Conservation (phyloP, 2,888 invertebrate species). For the Lapara coniferarum region DNA sequence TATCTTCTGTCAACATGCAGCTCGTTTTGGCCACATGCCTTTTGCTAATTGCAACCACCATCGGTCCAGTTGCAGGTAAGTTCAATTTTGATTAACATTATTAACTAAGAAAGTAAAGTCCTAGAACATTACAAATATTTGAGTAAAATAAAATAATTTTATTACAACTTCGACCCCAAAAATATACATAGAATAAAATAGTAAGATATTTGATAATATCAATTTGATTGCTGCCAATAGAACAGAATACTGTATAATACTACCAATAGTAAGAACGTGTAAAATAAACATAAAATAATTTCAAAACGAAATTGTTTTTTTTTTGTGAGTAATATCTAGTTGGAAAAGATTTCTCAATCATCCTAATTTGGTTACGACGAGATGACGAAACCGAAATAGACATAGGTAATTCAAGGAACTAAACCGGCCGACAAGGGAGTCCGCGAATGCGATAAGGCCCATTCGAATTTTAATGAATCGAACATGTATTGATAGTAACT, state of each 20-base stretch:
- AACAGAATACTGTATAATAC: not conserved
- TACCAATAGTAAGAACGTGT: not conserved
- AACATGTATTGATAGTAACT: not conserved
- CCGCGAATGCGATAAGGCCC: not conserved
- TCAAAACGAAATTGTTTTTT: not conserved
- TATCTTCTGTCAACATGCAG: conserved; percentile 65
- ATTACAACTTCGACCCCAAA: not conserved
- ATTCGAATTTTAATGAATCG: not conserved
- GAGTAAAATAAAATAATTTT: not conserved
- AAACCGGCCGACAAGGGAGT: not conserved
- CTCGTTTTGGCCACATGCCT: conserved; percentile 81
- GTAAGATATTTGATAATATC: not conserved
- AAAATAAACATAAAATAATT: not conserved
- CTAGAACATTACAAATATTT: not conserved
- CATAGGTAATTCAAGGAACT: not conserved
- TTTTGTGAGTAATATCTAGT: not conserved
- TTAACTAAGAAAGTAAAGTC: not conserved
- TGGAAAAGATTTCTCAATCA: not conserved
- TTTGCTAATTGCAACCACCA: conserved; percentile 79
- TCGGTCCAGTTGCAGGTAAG: conserved; percentile 83
- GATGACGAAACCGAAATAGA: not conserved
- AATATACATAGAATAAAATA: not conserved
- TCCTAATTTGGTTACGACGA: conserved; percentile 1
- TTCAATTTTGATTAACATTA: conserved; percentile 35
- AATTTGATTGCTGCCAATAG: not conserved